Conservation (phyloP, 1,140 invertebrate genomes). For the Zaprionus ghesquierei region DNA sequence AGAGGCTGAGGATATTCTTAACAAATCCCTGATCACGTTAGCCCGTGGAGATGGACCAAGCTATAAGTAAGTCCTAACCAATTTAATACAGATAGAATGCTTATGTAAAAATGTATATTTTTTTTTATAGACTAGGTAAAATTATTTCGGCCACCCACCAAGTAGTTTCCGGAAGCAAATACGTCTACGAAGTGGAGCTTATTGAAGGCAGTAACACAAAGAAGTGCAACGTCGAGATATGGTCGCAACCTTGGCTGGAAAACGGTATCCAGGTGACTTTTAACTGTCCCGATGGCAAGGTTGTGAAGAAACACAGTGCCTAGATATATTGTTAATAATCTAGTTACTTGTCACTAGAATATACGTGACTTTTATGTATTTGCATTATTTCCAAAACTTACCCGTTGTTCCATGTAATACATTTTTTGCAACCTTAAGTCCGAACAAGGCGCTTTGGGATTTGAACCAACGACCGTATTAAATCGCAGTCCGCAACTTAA, state of each 20-base stretch:
- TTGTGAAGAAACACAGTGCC: slow-evolving; percentile 30
- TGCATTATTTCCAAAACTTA: no score
- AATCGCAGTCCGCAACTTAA: no score
- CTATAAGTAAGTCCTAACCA: slow-evolving; percentile 32
- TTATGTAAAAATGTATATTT: neutral
- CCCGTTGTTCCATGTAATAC: no score
- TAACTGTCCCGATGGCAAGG: slow-evolving; percentile 28
- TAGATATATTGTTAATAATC: no score
- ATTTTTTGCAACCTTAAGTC: no score
- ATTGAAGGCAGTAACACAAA: slow-evolving; percentile 29
- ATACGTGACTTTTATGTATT: no score
- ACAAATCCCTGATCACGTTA: slow-evolving; percentile 32
- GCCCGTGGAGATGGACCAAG: slow-evolving; percentile 43
- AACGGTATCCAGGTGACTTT: slow-evolving; percentile 47
- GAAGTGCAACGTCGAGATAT: slow-evolving; percentile 40
- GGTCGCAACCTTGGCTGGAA: slow-evolving; percentile 41
- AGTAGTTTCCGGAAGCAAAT: slow-evolving; percentile 37
- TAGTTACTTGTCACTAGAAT: no score
- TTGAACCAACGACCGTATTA: no score
- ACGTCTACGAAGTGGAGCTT: slow-evolving; percentile 34
- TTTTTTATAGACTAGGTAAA: slow-evolving; percentile 25
- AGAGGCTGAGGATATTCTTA: slow-evolving; percentile 20
- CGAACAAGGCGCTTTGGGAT: no score
- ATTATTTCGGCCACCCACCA: slow-evolving; percentile 37
- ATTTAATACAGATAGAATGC: neutral